Evolutionary conservation across 1,140 invertebrate genomes (phyloP), one percentile per base, ranked within the genome.

Genomic region (Caenorhabditis inopinata): DNA sequence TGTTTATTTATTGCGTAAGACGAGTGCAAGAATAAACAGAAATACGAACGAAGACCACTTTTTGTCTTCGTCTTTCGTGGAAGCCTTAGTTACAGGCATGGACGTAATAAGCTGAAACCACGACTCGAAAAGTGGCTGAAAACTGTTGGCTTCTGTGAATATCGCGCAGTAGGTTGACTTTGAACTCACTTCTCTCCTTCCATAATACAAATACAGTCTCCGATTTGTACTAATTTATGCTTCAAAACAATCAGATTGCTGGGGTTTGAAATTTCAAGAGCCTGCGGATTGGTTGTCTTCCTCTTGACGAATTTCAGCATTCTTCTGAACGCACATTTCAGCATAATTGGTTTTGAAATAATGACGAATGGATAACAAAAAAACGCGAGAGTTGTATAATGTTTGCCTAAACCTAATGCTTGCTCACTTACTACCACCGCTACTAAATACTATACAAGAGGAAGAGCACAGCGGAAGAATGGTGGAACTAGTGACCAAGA

Each of bases 291-390:
- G 5, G 58, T 68, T 2, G 58, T 21, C 32, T 68, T 68, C 58
- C 38, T 68, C n/a, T 68, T 68, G 16, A 68, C 58, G 38, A 68
- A 68, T 68, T 68, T 68, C 58, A 68, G 58, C 58, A 68, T 68
- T 38, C 7, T 68, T 68, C 58, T 68, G 58, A 68, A 68, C 7
- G 38, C 32, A 16, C 18, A 38, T 2, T 42, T 25, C 2, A 68
- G 14, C 58, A 68, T 68, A 38, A 38, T 68, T 16, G 11, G 18
- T 25, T 6, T 14, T n/a, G 16, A n/a, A 32, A 16, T 32, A 12
- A 16, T 16, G n/a, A 9, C 18, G 53, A 62, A 29, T 25, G 11
- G 7, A 18, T 7, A 68, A 38, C 38, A 25, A 38, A 21, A 68
- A 27, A n/a, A n/a, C n/a, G n/a, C n/a, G n/a, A n/a, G n/a, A n/a